Conservation (phyloP, 2,888 invertebrate genomes). For the Patella ulyssiponensis region DNA sequence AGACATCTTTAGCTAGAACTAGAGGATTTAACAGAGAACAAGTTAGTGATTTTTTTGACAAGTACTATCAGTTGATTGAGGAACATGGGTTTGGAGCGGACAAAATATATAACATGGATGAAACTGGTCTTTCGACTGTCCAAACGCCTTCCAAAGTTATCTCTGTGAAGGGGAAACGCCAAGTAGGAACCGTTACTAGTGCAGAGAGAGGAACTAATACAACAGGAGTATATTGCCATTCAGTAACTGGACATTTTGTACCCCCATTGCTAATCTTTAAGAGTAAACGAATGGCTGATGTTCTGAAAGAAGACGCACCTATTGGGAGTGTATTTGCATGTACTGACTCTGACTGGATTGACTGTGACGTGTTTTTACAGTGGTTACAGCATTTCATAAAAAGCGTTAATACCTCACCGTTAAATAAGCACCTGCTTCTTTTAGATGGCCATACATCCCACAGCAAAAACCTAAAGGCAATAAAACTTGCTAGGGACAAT, state of each 20-base stretch:
- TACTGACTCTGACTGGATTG: neutral
- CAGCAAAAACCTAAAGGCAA: neutral
- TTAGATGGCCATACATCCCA: slow-evolving; percentile 1
- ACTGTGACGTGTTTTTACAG: neutral
- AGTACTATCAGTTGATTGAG: slow-evolving; percentile 34
- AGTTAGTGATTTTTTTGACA: slow-evolving; percentile 33
- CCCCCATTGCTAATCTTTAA: slow-evolving; percentile 37
- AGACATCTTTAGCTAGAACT: slow-evolving; percentile 35
- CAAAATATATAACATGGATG: slow-evolving; percentile 38
- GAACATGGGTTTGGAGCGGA: slow-evolving; percentile 21
- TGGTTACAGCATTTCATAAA: slow-evolving; percentile 3
- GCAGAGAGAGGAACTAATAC: slow-evolving; percentile 28
- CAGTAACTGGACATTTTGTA: slow-evolving; percentile 25
- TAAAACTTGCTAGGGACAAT: neutral
- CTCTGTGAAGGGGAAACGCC: slow-evolving; percentile 29
- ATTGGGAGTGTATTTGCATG: neutral
- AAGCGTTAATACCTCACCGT: neutral
- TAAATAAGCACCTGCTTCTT: neutral
- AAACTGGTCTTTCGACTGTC: slow-evolving; percentile 40
- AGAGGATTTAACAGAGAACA: slow-evolving; percentile 37
- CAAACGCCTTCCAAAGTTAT: slow-evolving; percentile 33
- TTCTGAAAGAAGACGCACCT: neutral
- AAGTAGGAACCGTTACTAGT: slow-evolving; percentile 36
- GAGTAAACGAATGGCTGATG: slow-evolving; percentile 2
- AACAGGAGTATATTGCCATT: slow-evolving; percentile 6